phyloP scores from a whole-genome alignment of 2,888 invertebrate genomes.

The Pristionchus entomophagus region DNA sequence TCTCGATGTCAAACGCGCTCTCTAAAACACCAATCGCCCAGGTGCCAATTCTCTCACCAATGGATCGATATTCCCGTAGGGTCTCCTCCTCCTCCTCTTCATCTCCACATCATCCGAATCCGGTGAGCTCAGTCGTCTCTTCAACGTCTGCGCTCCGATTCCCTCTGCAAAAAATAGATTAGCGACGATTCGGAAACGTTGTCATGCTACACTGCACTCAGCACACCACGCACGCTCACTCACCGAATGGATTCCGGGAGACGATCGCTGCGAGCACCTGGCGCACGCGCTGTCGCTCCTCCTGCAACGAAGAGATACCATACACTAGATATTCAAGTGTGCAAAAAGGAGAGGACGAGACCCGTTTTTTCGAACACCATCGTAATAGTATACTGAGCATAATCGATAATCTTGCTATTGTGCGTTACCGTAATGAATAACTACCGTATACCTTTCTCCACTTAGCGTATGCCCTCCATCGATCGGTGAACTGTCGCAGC shows the following conservation, averaged over 20 bases:
- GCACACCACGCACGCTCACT: conserved; percentile 23
- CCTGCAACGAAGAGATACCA: neutral
- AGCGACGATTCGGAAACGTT: neutral
- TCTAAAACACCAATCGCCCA: no score
- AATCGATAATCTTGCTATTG: no score
- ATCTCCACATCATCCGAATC: neutral
- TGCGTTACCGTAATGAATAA: neutral
- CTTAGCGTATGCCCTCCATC: conserved; percentile 56
- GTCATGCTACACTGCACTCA: neutral
- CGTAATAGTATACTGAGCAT: neutral
- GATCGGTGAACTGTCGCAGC: conserved; percentile 63
- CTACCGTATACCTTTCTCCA: conserved; percentile 49
- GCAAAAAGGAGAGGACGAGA: no score
- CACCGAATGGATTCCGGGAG: conserved; percentile 22
- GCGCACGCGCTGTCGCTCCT: conserved; percentile 26
- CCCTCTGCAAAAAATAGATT: neutral
- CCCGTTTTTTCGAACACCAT: no score
- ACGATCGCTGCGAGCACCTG: conserved; percentile 25
- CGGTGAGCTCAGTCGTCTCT: conserved; percentile 7
- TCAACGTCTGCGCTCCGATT: neutral
- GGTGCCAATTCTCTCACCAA: conserved; percentile 4
- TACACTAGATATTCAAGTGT: no score
- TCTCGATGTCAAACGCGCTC: no score
- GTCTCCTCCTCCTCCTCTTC: neutral
- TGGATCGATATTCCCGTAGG: conserved; percentile 14